These are phyloP conservation scores for Drosophila incognita DNA, from an alignment of 2,888 invertebrate species.

Conservation along the genomic window DNA sequence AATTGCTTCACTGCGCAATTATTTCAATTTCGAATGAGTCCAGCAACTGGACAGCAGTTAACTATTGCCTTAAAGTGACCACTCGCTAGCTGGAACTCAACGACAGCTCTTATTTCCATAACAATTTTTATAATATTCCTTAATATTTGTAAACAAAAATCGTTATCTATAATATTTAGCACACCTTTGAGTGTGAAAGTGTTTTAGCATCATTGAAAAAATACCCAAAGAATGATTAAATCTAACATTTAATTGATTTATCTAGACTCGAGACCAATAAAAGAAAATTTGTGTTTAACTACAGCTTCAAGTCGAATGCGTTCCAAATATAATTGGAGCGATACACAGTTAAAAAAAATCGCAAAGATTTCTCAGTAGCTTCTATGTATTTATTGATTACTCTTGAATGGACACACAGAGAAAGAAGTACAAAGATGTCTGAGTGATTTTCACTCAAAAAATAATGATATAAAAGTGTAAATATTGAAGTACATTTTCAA, in stretches of 20 bases:
- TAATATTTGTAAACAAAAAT: too few relatives aligned
- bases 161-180: too few relatives aligned
- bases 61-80: conserved; percentile 1
- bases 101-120: too few relatives aligned
- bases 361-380: background rate
- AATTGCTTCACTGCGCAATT: conserved; percentile 84
- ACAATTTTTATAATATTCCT: too few relatives aligned
- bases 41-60: conserved; percentile 31
- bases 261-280: too few relatives aligned
- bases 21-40: conserved; percentile 81
- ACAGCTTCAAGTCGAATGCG: background rate
- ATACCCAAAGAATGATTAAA: background rate
- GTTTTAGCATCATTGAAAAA: background rate
- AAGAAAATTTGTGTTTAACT: rapidly evolving
- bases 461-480: too few relatives aligned
- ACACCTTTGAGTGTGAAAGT: too few relatives aligned
- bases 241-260: background rate
- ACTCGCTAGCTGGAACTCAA: background rate
- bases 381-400: background rate
- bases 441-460: too few relatives aligned
- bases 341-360: background rate
- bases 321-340: rapidly evolving
- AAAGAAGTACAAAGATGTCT: too few relatives aligned
- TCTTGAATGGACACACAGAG: too few relatives aligned
- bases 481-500: too few relatives aligned